Evolutionary conservation across 2,888 invertebrate species (phyloP).

Genomic region (Anticlea derivata): DNA sequence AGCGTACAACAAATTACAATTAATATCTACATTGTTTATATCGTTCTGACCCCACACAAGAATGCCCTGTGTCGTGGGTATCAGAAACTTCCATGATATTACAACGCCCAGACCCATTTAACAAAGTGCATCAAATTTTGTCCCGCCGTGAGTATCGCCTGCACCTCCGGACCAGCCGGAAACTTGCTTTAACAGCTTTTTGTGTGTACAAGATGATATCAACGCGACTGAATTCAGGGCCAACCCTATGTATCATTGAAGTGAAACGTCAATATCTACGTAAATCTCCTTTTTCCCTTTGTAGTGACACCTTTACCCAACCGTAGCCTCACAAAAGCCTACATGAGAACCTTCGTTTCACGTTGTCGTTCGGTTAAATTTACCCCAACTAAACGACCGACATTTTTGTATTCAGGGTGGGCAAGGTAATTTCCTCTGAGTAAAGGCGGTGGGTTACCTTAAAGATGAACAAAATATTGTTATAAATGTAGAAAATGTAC

Average conservation of each 20-base stretch:
- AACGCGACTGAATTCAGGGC: too few species aligned
- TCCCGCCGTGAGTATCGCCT: too few species aligned
- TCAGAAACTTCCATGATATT: too few species aligned
- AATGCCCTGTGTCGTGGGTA: too few species aligned
- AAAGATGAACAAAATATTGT: constrained; percentile 62
- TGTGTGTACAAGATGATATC: too few species aligned
- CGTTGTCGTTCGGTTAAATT: constrained; percentile 23
- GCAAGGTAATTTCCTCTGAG: constrained; percentile 58
- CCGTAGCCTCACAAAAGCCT: constrained; percentile 10
- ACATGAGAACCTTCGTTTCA: constrained; percentile 1
- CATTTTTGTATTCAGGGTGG: constrained; percentile 44
- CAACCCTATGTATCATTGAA: not conserved
- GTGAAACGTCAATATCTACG: not conserved
- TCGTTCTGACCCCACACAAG: too few species aligned
- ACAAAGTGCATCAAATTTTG: too few species aligned
- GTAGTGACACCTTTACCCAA: constrained; percentile 3
- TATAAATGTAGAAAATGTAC: constrained; percentile 53
- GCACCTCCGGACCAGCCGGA: too few species aligned
- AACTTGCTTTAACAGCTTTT: too few species aligned
- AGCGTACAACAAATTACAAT: too few species aligned
- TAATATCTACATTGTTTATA: too few species aligned
- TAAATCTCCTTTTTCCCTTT: not conserved
- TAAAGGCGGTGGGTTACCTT: constrained; percentile 49
- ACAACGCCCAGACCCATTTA: too few species aligned
- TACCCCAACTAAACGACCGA: constrained; percentile 32